phyloP scores from a whole-genome alignment of 2,888 invertebrate genomes.

The Chouioia cunea region DNA sequence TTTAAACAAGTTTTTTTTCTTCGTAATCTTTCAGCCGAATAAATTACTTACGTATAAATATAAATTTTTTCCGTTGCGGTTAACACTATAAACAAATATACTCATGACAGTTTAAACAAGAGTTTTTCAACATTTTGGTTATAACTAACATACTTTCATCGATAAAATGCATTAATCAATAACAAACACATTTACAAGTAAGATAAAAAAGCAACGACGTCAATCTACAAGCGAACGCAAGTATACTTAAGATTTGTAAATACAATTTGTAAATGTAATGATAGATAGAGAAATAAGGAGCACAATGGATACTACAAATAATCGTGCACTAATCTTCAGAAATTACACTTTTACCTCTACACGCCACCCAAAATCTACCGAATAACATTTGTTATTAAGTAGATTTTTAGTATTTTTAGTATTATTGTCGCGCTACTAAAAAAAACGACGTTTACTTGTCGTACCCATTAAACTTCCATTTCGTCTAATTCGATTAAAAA shows the following conservation, averaged over 20 bases:
- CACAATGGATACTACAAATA: too few relatives aligned
- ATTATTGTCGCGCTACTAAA: too few relatives aligned
- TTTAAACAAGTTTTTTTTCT: slow-evolving; percentile 12
- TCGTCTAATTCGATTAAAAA: slow-evolving; percentile 28
- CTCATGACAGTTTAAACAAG: slow-evolving; percentile 26
- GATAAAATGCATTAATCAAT: slow-evolving; percentile 37
- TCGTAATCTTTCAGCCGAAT: slow-evolving; percentile 11
- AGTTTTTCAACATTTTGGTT: slow-evolving; percentile 26
- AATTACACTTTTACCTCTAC: too few relatives aligned
- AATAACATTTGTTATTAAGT: too few relatives aligned
- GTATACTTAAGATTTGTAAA: too few relatives aligned
- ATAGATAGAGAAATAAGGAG: too few relatives aligned
- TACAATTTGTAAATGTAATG: too few relatives aligned
- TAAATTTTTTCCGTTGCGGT: slow-evolving; percentile 6
- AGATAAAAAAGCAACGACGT: slow-evolving; percentile 13
- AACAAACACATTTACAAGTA: slow-evolving; percentile 38
- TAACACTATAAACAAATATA: slow-evolving; percentile 21
- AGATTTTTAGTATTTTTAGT: too few relatives aligned
- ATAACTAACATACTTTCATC: slow-evolving; percentile 32
- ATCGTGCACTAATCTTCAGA: too few relatives aligned
- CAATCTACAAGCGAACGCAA: slow-evolving; percentile 24
- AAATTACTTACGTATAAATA: slow-evolving; percentile 22
- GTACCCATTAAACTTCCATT: neutral
- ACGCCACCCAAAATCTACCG: too few relatives aligned
- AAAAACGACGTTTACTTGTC: too few relatives aligned